A percentile compares a stretch with the other conserved stretches of the same genome.
Conservation (phyloP, 2,888 invertebrate genomes). For the Spatulosminthurus flaviceps region DNA sequence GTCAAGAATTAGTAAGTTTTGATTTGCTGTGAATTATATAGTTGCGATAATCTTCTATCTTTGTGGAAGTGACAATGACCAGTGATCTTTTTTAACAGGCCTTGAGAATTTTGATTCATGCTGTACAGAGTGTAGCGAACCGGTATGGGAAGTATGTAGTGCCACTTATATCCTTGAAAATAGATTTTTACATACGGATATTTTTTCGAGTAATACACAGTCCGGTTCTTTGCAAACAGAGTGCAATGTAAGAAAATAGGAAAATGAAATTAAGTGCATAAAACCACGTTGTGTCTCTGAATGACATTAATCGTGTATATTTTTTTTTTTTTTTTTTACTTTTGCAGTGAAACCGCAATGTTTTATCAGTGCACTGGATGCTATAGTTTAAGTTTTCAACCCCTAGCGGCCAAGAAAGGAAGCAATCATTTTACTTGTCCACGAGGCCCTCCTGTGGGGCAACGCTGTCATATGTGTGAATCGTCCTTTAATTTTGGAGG, state of each 20-base stretch:
- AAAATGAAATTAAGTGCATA: too few species aligned
- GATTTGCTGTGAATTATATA: too few species aligned
- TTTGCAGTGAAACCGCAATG: constrained; percentile 80
- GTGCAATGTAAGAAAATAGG: constrained; percentile 80
- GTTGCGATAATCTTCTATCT: too few species aligned
- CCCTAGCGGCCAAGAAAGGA: constrained; percentile 73
- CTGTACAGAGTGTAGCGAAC: constrained; percentile 91
- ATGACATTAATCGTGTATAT: too few species aligned
- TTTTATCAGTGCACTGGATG: constrained; percentile 93
- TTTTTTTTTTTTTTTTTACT: neutral
- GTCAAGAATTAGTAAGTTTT: constrained; percentile 88
- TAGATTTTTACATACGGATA: constrained; percentile 95
- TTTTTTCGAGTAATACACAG: constrained; percentile 87
- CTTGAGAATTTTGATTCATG: constrained; percentile 88
- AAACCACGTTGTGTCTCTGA: too few species aligned
- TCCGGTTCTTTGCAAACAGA: constrained; percentile 84
- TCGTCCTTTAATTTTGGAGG: constrained; percentile 81
- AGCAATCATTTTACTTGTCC: constrained; percentile 75
- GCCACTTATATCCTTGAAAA: constrained; percentile 89
- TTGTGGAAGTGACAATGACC: too few species aligned
- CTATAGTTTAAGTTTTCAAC: constrained; percentile 80
- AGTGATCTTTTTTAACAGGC: constrained; percentile 71
- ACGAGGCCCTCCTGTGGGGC: constrained; percentile 74
- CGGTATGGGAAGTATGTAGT: constrained; percentile 91
- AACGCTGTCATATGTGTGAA: constrained; percentile 79